Evolutionary conservation across 1,140 invertebrate species (phyloP), one percentile per base, ranked within the genome.

Genomic region (Ectropis grisescens): DNA sequence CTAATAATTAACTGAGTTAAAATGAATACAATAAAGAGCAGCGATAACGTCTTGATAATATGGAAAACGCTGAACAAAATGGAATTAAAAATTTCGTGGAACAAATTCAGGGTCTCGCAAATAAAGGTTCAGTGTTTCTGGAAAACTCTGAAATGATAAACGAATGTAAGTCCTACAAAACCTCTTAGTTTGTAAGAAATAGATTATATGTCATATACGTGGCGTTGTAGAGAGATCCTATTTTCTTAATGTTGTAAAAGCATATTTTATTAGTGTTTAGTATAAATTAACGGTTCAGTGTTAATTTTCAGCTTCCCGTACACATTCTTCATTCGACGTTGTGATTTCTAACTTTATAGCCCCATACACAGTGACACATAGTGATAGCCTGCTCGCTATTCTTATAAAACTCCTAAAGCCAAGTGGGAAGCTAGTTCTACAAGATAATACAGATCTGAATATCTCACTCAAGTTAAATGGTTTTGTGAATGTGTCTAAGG

Each of bases 381-480:
- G 67, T 16, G 82, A 85, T 39, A 69, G 71, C 14, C 61, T 84
- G 22, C 65, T 89, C 37, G 71, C 82, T 33, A 79, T 86, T 30
- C 58, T 84, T 10, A 58, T 89, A 5, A 83, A 84, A 58, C 47
- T 88, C 27, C 59, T 89, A 0, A 89, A 87, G 56, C 87, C 87
- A 10, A 82, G 75, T 37, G 88, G 89, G 9, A 84, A 76, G 58
- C 49, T 83, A 33, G 65, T 84, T 32, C 45, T 76, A 16, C 76
- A 70, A 37, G 62, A 81, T 32, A 68, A 49, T 29, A 58, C 56
- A 37, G 80, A 81, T 15, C 55, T 76, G 2, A 58, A 81, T 13
- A 85, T 84, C 24, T 60, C 68, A 22, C 64, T 91, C 8, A 90
- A 87, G 58, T 54, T 90, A 0, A 86, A 82, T 58, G 90, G 90